Evolutionary conservation across 2,797 vertebrate species (phyloP).

Genomic region (Xerus rutilus): DNA sequence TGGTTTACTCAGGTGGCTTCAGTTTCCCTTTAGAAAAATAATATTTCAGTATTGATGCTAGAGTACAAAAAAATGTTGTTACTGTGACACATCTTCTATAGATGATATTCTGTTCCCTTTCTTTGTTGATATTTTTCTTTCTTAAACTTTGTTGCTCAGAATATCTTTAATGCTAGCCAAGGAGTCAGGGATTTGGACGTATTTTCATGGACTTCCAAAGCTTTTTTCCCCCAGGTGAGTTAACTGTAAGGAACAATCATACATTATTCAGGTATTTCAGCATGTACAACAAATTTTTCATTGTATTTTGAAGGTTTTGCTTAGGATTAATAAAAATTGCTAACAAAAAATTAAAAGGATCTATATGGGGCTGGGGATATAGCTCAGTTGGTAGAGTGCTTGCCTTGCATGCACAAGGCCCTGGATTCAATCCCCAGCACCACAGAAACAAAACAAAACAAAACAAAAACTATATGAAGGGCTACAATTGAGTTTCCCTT

Average conservation of each 20-base stretch:
- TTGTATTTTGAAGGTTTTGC: slow-evolving; percentile 74
- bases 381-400: no score
- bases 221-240: slow-evolving; percentile 98
- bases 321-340: slow-evolving; percentile 43
- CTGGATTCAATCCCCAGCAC: no score
- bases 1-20: slow-evolving; percentile 82
- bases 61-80: slow-evolving; percentile 77
- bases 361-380: background rate
- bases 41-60: slow-evolving; percentile 72
- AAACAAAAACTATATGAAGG: background rate
- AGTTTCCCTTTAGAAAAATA: slow-evolving; percentile 78
- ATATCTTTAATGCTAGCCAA: slow-evolving; percentile 99
- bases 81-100: slow-evolving; percentile 84
- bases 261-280: slow-evolving; percentile 86
- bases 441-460: no score
- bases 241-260: slow-evolving; percentile 89
- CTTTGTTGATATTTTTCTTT: slow-evolving; percentile 94
- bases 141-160: slow-evolving; percentile 97
- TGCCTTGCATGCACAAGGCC: no score
- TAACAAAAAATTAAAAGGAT: background rate
- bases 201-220: slow-evolving; percentile 98
- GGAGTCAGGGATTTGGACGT: slow-evolving; percentile 98
- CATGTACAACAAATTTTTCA: slow-evolving; percentile 77
- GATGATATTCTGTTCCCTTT: slow-evolving; percentile 86
- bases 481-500: slow-evolving; percentile 18